Conservation (phyloP, 2,113 vertebrate genomes). For the Istiophorus platypterus region DNA sequence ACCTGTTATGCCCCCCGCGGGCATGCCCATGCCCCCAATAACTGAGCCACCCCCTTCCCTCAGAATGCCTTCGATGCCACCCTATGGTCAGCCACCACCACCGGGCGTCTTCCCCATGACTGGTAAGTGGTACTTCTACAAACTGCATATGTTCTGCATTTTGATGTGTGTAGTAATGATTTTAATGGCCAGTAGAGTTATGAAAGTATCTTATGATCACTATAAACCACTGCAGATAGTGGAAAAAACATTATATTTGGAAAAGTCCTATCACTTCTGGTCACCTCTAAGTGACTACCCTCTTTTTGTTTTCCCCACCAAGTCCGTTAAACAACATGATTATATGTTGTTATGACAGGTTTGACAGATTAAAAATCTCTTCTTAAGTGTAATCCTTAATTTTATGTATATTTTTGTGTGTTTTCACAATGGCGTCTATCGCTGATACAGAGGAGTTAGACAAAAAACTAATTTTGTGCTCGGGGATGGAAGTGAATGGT, state of each 20-base stretch:
- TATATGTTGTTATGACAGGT: too few species aligned
- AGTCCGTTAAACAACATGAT: background rate
- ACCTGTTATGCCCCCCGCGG: slow-evolving; percentile 87
- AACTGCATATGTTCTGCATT: background rate
- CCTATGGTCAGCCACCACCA: slow-evolving; percentile 89
- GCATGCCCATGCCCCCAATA: slow-evolving; percentile 83
- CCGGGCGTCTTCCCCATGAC: slow-evolving; percentile 92
- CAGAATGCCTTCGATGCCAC: slow-evolving; percentile 87
- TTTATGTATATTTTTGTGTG: too few species aligned
- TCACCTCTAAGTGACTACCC: background rate
- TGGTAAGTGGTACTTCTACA: slow-evolving; percentile 81
- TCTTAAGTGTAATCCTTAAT: too few species aligned
- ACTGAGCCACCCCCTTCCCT: slow-evolving; percentile 79
- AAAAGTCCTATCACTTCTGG: background rate
- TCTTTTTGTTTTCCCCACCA: background rate
- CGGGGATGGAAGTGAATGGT: background rate
- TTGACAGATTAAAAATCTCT: too few species aligned
- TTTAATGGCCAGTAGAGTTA: background rate
- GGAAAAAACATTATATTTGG: background rate
- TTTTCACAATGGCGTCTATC: too few species aligned
- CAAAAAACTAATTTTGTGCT: background rate
- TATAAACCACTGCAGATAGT: background rate
- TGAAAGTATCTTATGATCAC: background rate
- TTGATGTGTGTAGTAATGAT: background rate
- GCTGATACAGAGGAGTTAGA: too few species aligned